Conservation (phyloP, 2,113 vertebrate genomes). For the Microcebus griseorufus region DNA sequence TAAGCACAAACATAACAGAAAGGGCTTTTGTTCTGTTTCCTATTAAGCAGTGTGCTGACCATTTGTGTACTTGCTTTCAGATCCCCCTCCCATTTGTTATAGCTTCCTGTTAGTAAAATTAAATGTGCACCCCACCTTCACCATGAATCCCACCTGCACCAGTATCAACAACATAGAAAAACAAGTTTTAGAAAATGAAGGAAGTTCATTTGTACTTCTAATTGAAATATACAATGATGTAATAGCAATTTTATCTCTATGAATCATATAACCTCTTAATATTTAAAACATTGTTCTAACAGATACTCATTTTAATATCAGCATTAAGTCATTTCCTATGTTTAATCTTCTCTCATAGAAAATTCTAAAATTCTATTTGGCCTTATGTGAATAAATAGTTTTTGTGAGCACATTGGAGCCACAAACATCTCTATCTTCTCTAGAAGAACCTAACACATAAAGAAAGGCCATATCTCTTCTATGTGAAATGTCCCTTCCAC, state of each 20-base stretch:
- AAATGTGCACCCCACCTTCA: neutral
- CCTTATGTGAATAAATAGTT: neutral
- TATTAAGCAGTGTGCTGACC: neutral
- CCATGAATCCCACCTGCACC: neutral
- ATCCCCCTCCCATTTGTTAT: neutral
- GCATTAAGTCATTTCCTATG: neutral
- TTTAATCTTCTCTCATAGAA: neutral
- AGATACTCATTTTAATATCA: neutral
- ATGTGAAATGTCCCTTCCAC: neutral
- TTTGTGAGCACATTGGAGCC: neutral
- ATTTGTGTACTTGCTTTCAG: neutral
- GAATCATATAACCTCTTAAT: neutral
- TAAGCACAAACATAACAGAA: neutral
- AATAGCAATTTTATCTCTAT: neutral
- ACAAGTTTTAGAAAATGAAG: neutral
- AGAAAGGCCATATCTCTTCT: neutral
- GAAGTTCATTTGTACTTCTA: neutral
- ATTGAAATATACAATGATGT: neutral
- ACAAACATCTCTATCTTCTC: neutral
- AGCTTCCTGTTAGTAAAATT: neutral
- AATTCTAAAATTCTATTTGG: neutral
- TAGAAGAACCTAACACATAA: neutral
- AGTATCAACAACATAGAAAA: neutral
- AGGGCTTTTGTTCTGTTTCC: neutral
- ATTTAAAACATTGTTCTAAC: neutral